phyloP scores from a whole-genome alignment of 2,113 vertebrate genomes.

The Oxyura jamaicensis region DNA sequence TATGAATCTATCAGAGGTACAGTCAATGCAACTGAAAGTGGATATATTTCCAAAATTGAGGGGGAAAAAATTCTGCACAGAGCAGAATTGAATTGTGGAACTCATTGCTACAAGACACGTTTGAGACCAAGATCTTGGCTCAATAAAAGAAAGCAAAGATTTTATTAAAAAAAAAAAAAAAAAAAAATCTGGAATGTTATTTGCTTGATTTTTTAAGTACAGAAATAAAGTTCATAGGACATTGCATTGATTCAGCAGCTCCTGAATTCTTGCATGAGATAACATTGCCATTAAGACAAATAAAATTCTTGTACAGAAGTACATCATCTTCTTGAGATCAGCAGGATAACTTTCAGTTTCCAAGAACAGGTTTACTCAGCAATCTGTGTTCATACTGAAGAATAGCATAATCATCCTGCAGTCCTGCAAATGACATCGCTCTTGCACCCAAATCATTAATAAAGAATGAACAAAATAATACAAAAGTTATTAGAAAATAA shows the following conservation, averaged over 20 bases:
- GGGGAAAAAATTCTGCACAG: not conserved
- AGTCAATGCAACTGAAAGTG: not conserved
- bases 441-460: not conserved
- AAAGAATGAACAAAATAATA: not conserved
- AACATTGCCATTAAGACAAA: not conserved
- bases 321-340: not conserved
- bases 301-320: not conserved
- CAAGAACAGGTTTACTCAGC: constrained; percentile 1
- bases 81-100: not conserved
- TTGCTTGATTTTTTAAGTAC: not conserved
- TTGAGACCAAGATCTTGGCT: not conserved
- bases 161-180: not conserved
- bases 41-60: rapidly evolving
- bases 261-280: not conserved
- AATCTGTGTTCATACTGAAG: not conserved
- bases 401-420: not conserved
- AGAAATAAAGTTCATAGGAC: not conserved
- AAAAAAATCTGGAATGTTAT: not conserved
- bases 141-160: not conserved
- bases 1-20: not conserved
- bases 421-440: not conserved
- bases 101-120: not conserved
- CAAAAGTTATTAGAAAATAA: not conserved
- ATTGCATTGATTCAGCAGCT: not conserved
- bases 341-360: not conserved